Percentiles rank a stretch among this genome's conserved stretches.
Conservation (phyloP, 2,888 invertebrate genomes). For the Drosophila colorata region DNA sequence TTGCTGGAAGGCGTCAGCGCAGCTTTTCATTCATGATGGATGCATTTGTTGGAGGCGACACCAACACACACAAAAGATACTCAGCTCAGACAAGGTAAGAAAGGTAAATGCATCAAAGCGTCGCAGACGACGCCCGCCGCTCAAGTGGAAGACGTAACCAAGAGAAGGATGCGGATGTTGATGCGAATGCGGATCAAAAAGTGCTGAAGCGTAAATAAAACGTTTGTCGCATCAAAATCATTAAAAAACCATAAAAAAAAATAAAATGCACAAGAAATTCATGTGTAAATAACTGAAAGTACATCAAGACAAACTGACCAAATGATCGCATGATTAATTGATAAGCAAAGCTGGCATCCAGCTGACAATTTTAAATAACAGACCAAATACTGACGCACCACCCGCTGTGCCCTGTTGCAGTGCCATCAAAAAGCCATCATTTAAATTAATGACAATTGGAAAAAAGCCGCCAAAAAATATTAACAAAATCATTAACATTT, state of each 20-base stretch:
- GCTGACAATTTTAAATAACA: slow-evolving; percentile 41
- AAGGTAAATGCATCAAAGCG: slow-evolving; percentile 81
- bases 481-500: slow-evolving; percentile 70
- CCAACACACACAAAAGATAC: slow-evolving; percentile 15
- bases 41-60: slow-evolving; percentile 55
- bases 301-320: slow-evolving; percentile 23
- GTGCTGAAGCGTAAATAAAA: slow-evolving; percentile 62
- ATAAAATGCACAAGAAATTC: slow-evolving; percentile 14
- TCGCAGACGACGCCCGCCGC: slow-evolving; percentile 54
- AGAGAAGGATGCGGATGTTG: slow-evolving; percentile 18
- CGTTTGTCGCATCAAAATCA: slow-evolving; percentile 52
- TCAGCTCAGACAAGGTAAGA: slow-evolving; percentile 54
- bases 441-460: slow-evolving; percentile 60
- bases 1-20: slow-evolving; percentile 23
- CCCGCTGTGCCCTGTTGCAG: slow-evolving; percentile 18
- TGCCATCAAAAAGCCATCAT: slow-evolving; percentile 52
- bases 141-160: slow-evolving; percentile 66
- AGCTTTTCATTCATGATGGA: slow-evolving; percentile 74
- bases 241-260: slow-evolving; percentile 26
- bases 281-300: slow-evolving; percentile 33
- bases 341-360: slow-evolving; percentile 5
- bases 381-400: slow-evolving; percentile 9
- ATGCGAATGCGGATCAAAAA: slow-evolving; percentile 27
- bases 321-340: slow-evolving; percentile 54
- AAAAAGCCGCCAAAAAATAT: slow-evolving; percentile 35